Evolutionary conservation across 1,140 invertebrate species (phyloP).

Genomic region (Bombus consobrinus): DNA sequence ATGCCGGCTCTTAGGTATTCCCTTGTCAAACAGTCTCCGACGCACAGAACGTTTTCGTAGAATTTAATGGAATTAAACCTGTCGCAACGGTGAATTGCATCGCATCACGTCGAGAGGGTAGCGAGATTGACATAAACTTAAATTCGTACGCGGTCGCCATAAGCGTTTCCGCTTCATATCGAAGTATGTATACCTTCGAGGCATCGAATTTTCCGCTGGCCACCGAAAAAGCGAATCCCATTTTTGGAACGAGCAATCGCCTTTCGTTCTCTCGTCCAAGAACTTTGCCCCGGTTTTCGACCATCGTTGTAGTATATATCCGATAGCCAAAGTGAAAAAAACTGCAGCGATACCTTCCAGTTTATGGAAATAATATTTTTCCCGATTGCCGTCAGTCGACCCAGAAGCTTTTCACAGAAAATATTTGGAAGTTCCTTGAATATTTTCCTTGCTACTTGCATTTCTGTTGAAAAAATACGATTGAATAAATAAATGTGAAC

Average conservation of each 20-base stretch:
- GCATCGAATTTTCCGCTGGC: conserved; percentile 44
- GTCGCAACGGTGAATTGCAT: conserved; percentile 31
- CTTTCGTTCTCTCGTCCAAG: not conserved
- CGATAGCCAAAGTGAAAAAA: conserved; percentile 6
- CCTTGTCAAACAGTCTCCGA: not conserved
- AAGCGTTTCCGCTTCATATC: not conserved
- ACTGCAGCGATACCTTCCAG: not conserved
- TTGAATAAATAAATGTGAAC: conserved; percentile 7
- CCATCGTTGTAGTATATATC: not conserved
- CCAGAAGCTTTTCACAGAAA: not conserved
- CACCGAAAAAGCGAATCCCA: conserved; percentile 30
- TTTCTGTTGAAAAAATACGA: not conserved
- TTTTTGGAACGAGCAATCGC: conserved; percentile 31
- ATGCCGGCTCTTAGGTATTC: not conserved
- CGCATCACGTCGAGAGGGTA: not conserved
- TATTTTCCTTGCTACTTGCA: not conserved
- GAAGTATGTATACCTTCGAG: conserved; percentile 1
- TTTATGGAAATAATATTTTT: conserved; percentile 40
- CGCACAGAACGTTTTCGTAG: not conserved
- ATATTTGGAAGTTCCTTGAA: not conserved
- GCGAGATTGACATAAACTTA: conserved; percentile 39
- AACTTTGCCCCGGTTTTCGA: conserved; percentile 40
- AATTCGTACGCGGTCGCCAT: conserved; percentile 41
- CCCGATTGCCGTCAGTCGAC: not conserved
- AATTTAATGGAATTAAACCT: conserved; percentile 42